These are phyloP conservation scores for Colostygia pectinataria DNA, from an alignment of 2,888 invertebrate genomes.

Conservation along the genomic window DNA sequence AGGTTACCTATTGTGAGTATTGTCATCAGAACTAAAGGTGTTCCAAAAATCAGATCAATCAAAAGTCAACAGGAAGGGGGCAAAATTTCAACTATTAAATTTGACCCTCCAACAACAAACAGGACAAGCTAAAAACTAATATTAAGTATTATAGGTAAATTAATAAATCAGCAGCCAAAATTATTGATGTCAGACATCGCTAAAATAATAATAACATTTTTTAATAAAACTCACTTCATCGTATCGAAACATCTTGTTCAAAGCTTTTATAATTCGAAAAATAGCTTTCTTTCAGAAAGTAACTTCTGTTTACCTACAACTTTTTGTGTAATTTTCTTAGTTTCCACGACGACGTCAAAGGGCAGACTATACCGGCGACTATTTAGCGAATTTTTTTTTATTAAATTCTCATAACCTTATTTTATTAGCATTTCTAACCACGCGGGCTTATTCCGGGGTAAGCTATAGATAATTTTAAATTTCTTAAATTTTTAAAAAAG, in stretches of 20 bases:
- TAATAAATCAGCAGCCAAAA: constrained; percentile 10
- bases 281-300: constrained; percentile 36
- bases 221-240: constrained; percentile 16
- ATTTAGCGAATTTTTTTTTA: too few relatives aligned
- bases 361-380: constrained; percentile 32
- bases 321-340: constrained; percentile 23
- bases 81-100: too few relatives aligned
- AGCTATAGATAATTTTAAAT: too few relatives aligned
- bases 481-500: too few relatives aligned
- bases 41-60: too few relatives aligned
- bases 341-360: constrained; percentile 29
- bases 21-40: too few relatives aligned
- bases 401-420: too few relatives aligned
- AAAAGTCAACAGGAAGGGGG: too few relatives aligned
- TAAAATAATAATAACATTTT: constrained; percentile 23
- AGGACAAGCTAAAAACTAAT: too few relatives aligned
- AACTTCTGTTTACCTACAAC: constrained; percentile 21
- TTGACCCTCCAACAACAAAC: too few relatives aligned
- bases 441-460: not conserved
- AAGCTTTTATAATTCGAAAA: constrained; percentile 14
- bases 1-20: too few relatives aligned
- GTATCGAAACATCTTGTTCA: constrained; percentile 12
- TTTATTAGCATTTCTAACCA: not conserved
- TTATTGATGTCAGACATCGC: constrained; percentile 33
- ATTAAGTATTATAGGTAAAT: not conserved